Percentiles rank a stretch among this genome's conserved stretches.
Evolutionary conservation across 2,888 invertebrate genomes (phyloP).

Genomic region (Pedicia rivosa): DNA sequence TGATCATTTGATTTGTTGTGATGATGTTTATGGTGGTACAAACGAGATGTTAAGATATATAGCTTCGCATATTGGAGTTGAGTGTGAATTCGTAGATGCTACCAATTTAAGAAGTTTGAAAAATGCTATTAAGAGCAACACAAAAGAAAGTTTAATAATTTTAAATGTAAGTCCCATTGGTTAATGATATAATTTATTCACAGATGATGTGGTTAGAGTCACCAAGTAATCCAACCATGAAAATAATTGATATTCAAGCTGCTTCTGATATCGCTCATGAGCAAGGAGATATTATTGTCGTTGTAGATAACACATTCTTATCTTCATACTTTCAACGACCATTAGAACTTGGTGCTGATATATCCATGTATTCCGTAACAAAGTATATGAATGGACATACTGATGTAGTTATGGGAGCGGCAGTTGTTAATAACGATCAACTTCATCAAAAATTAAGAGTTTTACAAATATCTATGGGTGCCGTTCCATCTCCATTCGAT

Average conservation of each 20-base stretch:
- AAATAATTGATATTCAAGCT: slow-evolving; percentile 72
- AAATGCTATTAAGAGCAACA: slow-evolving; percentile 58
- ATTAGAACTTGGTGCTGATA: slow-evolving; percentile 76
- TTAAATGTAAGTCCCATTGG: too few relatives aligned
- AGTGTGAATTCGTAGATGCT: slow-evolving; percentile 62
- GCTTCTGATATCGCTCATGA: slow-evolving; percentile 45
- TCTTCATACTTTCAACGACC: slow-evolving; percentile 86
- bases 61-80: slow-evolving; percentile 49
- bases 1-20: slow-evolving; percentile 79
- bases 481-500: slow-evolving; percentile 92
- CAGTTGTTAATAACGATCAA: slow-evolving; percentile 54
- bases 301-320: slow-evolving; percentile 89
- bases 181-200: too few relatives aligned
- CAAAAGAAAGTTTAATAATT: too few relatives aligned
- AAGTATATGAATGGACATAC: slow-evolving; percentile 99
- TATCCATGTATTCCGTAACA: slow-evolving; percentile 81
- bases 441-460: slow-evolving; percentile 59
- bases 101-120: slow-evolving; percentile 47
- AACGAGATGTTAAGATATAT: slow-evolving; percentile 57
- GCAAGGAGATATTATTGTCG: slow-evolving; percentile 41
- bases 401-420: slow-evolving; percentile 92
- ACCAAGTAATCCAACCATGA: slow-evolving; percentile 88
- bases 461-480: slow-evolving; percentile 67
- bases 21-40: slow-evolving; percentile 93
- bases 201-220: slow-evolving; percentile 94